Evolutionary conservation across 1,140 invertebrate species (phyloP).

Genomic region (Pinna nobilis): DNA sequence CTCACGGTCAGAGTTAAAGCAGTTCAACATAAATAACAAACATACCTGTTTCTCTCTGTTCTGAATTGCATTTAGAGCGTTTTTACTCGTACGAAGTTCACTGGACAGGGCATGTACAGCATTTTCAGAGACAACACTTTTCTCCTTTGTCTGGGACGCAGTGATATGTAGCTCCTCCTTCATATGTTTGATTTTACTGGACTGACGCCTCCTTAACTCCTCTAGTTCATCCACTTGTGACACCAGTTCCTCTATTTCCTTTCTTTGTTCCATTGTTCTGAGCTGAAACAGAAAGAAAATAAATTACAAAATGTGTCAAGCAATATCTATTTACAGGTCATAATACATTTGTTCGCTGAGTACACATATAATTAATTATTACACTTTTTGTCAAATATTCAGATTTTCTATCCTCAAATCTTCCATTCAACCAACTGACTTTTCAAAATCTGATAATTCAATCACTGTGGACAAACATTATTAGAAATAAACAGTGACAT

Average conservation of each 20-base stretch:
- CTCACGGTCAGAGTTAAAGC: too few relatives aligned
- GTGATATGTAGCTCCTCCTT: conserved; percentile 57
- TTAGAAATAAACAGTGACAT: too few relatives aligned
- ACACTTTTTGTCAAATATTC: too few relatives aligned
- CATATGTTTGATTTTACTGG: conserved; percentile 68
- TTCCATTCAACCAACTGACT: too few relatives aligned
- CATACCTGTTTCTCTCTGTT: conserved; percentile 73
- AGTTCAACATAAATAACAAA: too few relatives aligned
- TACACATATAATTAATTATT: neutral
- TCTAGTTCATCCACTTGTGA: conserved; percentile 71
- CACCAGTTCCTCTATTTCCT: conserved; percentile 68
- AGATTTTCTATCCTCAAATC: too few relatives aligned
- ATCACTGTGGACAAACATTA: too few relatives aligned
- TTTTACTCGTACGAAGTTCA: conserved; percentile 73
- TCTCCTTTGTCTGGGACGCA: conserved; percentile 58
- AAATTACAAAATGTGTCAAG: neutral
- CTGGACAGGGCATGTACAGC: conserved; percentile 73
- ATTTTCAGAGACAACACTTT: conserved; percentile 64
- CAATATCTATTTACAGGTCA: neutral
- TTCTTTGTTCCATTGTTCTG: conserved; percentile 67
- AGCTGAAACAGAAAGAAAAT: conserved; percentile 47
- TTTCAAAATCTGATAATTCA: too few relatives aligned
- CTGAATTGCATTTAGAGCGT: conserved; percentile 65
- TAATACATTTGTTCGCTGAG: neutral
- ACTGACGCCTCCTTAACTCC: conserved; percentile 68